Conservation (phyloP, 2,113 vertebrate species). For the Hypocryptadius cinnamomeus region DNA sequence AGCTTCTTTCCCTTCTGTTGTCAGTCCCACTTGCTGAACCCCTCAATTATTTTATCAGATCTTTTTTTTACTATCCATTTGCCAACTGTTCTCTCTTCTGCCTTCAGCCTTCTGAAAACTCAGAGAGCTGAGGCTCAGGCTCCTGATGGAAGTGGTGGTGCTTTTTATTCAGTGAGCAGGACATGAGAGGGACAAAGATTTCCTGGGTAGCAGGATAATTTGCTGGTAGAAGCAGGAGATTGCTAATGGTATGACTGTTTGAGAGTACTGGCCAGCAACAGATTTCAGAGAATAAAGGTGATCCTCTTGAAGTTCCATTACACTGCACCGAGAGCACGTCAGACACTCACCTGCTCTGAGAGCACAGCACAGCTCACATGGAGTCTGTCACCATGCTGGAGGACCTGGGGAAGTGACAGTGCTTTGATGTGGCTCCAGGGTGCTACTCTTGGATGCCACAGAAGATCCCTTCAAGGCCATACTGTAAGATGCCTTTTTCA, state of each 20-base stretch:
- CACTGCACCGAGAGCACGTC: neutral
- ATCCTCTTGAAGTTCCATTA: neutral
- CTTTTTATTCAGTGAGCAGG: neutral
- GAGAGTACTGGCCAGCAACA: neutral
- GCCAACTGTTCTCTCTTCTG: neutral
- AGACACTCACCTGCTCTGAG: neutral
- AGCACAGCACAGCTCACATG: neutral
- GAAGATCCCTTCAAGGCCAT: neutral
- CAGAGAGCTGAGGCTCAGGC: neutral
- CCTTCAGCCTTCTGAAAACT: neutral
- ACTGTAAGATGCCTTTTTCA: neutral
- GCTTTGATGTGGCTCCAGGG: neutral
- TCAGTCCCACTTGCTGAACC: neutral
- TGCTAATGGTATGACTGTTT: neutral
- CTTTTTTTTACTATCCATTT: neutral
- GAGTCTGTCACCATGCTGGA: neutral
- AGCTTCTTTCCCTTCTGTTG: constrained; percentile 4
- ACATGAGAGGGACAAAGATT: neutral
- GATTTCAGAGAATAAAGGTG: neutral
- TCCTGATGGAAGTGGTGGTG: neutral
- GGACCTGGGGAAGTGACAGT: neutral
- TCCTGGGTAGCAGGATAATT: neutral
- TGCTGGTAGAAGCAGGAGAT: neutral
- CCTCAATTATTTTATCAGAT: neutral
- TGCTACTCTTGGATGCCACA: neutral